phyloP scores from a whole-genome alignment of 2,797 vertebrate genomes.

The Poecilia wingei region DNA sequence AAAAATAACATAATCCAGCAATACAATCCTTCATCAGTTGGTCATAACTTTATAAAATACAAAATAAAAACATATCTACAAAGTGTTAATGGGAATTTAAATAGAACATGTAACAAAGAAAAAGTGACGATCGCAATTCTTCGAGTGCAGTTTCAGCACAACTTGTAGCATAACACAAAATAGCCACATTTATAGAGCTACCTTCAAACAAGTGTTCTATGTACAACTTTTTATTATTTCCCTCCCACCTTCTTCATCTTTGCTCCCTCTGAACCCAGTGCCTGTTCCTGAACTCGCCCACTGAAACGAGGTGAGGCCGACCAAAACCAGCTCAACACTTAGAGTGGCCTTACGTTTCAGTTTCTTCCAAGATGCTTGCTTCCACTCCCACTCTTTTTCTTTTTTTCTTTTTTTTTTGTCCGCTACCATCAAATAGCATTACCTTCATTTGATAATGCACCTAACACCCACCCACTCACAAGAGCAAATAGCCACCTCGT shows the following conservation, averaged over 20 bases:
- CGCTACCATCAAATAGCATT: constrained; percentile 18
- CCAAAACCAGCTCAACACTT: background rate
- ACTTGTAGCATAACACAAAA: background rate
- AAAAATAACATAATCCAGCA: too few relatives aligned
- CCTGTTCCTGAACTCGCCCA: background rate
- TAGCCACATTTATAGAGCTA: background rate
- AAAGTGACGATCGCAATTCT: too few relatives aligned
- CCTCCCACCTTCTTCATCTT: background rate
- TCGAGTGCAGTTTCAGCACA: background rate
- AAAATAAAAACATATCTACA: too few relatives aligned
- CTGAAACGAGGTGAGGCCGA: background rate
- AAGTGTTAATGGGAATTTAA: too few relatives aligned
- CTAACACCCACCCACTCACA: constrained; percentile 48
- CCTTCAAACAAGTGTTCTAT: background rate
- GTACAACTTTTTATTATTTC: background rate
- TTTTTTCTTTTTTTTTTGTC: background rate
- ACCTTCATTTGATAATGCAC: constrained; percentile 11
- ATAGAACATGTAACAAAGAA: too few relatives aligned
- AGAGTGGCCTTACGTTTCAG: background rate
- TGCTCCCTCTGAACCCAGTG: background rate
- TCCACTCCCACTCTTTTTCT: background rate
- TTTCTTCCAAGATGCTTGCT: constrained; percentile 57
- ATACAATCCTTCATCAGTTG: too few relatives aligned
- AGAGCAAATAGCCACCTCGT: constrained; percentile 49
- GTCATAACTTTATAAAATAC: too few relatives aligned